Evolutionary conservation across 2,797 vertebrate species (phyloP), one percentile per base, ranked within the genome.

Genomic region (Tenualosa ilisha): DNA sequence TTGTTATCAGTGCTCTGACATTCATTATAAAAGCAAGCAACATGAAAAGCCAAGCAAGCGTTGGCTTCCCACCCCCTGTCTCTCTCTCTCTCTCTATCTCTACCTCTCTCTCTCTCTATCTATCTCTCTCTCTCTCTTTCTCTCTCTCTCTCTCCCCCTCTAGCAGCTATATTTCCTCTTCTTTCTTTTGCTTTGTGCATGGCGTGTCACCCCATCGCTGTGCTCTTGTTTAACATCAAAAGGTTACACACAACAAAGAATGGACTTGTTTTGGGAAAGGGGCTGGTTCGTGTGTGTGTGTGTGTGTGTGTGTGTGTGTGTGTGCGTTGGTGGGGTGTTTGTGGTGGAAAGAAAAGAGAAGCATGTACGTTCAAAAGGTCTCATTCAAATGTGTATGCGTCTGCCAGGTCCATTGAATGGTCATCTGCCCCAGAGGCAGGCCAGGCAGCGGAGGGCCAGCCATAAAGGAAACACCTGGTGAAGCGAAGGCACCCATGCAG

Each of bases 191-290:
- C 54, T 83, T 84, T 79, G 72, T 46, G 72, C 72, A 46, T 79
- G 72, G 72, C 40, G 40, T 79, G 72, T 79, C 86, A 89, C 90
- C 72, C 91, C 88, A 87, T 54, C 86, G 40, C 63, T 72, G 56
- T 83, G 68, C 83, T 82, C 40, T 59, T 37, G 83, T 85, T 84
- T 84, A 84, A 90, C 90, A 94, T 94, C 92, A 95, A 94, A 95
- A 94, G 93, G 93, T 93, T 93, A 92, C 90, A 86, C 90, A 91
- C 91, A 93, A 93, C 92, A 94, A 93, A 93, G 90, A 86, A 65
- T 91, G 89, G 86, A 84, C 89, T 93, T 90, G 91, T 92, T 89
- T 79, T 79, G 37, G 68, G 68, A 1, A 75, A 75, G 37, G 68
- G 31, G 15, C 12, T 75, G 65, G 68, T 40, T 15, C 43, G 68